These are phyloP conservation scores for Pseudopodoces humilis DNA, from an alignment of 2,113 vertebrate species.

Conservation along the genomic window DNA sequence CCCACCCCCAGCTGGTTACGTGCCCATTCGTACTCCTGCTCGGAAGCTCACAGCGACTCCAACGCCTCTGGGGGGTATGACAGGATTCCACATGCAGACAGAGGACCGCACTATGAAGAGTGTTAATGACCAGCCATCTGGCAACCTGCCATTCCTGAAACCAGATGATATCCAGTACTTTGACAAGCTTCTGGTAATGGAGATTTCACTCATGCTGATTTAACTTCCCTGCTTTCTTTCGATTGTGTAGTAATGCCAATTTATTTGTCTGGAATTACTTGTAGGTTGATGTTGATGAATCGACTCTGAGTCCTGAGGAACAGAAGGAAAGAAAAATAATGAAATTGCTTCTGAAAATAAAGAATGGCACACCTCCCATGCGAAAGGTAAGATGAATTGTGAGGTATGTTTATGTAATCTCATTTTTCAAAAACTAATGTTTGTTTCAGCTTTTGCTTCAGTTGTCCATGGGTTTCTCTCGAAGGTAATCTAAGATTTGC, in stretches of 20 bases:
- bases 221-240: background rate
- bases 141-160: slow-evolving; percentile 97
- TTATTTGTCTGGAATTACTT: background rate
- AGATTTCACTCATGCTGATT: background rate
- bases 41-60: slow-evolving; percentile 95
- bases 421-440: background rate
- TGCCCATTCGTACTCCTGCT: slow-evolving; percentile 96
- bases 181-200: slow-evolving; percentile 92
- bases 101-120: slow-evolving; percentile 95
- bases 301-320: slow-evolving; percentile 95
- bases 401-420: background rate
- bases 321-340: slow-evolving; percentile 99
- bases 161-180: slow-evolving; percentile 99
- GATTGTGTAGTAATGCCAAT: background rate
- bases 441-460: background rate
- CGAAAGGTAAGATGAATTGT: slow-evolving; percentile 81
- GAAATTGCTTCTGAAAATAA: slow-evolving; percentile 98
- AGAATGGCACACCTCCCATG: slow-evolving; percentile 98
- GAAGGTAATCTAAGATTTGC: background rate
- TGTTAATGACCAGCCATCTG: slow-evolving; percentile 96
- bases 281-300: slow-evolving; percentile 98
- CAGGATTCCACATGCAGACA: slow-evolving; percentile 97
- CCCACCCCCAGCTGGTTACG: slow-evolving; percentile 95
- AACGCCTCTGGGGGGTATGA: slow-evolving; percentile 97
- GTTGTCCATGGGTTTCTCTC: background rate